Evolutionary conservation across 2,888 invertebrate species (phyloP).

Genomic region (Hypolimnas misippus): DNA sequence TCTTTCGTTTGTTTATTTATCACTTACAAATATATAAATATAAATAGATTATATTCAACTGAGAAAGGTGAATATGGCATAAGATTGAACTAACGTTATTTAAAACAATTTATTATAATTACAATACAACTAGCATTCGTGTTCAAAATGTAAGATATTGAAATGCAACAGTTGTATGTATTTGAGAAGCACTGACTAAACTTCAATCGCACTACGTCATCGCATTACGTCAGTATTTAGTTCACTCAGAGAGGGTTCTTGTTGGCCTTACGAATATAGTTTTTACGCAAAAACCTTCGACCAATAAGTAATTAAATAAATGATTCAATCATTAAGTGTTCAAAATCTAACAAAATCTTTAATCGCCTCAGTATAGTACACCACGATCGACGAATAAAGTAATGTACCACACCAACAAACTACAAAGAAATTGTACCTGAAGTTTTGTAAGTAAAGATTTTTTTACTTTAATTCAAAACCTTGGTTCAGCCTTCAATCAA

Average conservation of each 20-base stretch:
- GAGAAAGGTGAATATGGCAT: too few relatives aligned
- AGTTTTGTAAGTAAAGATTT: constrained; percentile 53
- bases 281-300: constrained; percentile 45
- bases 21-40: too few relatives aligned
- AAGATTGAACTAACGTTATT: too few relatives aligned
- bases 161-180: too few relatives aligned
- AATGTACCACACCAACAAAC: constrained; percentile 24
- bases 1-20: too few relatives aligned
- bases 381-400: constrained; percentile 28
- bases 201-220: constrained; percentile 24
- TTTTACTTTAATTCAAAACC: constrained; percentile 43
- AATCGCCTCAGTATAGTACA: constrained; percentile 21
- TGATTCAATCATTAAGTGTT: constrained; percentile 43
- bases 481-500: constrained; percentile 54
- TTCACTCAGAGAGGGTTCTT: constrained; percentile 39
- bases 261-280: constrained; percentile 40
- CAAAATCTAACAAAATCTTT: constrained; percentile 29
- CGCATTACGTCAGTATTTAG: constrained; percentile 34
- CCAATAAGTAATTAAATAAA: constrained; percentile 38
- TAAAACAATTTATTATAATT: too few relatives aligned
- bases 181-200: constrained; percentile 19
- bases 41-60: too few relatives aligned
- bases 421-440: constrained; percentile 38
- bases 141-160: too few relatives aligned
- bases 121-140: too few relatives aligned